phyloP scores from a whole-genome alignment of 2,113 vertebrate species.

The Colaptes auratus region DNA sequence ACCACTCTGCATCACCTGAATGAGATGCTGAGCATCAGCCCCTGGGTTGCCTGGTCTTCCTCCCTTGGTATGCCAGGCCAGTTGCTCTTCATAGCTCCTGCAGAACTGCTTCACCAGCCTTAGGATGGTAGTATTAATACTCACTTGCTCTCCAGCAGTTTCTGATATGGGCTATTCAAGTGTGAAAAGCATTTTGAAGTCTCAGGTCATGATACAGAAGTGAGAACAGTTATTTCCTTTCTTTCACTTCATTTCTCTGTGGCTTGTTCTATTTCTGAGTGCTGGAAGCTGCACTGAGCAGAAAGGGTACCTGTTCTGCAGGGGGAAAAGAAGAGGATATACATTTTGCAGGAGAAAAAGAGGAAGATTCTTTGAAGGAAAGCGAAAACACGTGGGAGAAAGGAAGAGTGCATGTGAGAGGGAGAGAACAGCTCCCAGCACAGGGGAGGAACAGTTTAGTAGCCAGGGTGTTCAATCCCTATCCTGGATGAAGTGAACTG shows the following conservation, averaged over 20 bases:
- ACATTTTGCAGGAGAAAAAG: not conserved
- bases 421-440: not conserved
- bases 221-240: constrained; percentile 32
- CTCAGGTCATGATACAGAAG: constrained; percentile 13
- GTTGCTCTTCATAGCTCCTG: not conserved
- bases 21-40: not conserved
- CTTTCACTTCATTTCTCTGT: not conserved
- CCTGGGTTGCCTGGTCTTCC: not conserved
- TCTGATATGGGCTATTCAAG: not conserved
- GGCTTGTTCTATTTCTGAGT: not conserved
- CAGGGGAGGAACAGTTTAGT: not conserved
- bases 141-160: not conserved
- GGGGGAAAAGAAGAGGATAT: not conserved
- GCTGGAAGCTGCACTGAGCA: not conserved
- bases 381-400: not conserved
- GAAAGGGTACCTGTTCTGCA: not conserved
- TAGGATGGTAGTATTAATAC: not conserved
- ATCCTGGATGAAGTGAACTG: rapidly evolving
- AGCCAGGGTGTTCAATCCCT: not conserved
- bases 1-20: not conserved
- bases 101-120: not conserved
- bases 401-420: not conserved
- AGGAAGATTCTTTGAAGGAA: not conserved
- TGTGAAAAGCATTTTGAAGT: constrained; percentile 24
- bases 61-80: not conserved